phyloP scores from a whole-genome alignment of 2,888 invertebrate species.

The Pachliopta kotzebuea region DNA sequence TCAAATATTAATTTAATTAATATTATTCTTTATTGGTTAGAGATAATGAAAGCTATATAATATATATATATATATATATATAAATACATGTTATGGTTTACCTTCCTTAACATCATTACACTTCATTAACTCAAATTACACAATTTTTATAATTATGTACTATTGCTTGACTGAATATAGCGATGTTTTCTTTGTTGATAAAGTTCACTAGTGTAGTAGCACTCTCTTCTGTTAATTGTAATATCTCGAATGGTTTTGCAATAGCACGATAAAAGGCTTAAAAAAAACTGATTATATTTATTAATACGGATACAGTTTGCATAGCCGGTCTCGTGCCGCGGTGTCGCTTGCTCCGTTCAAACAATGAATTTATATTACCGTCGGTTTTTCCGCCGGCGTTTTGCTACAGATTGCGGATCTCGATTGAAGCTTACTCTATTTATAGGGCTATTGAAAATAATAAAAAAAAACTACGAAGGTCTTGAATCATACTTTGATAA shows the following conservation, averaged over 20 bases:
- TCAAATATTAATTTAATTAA: no score
- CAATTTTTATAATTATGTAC: no score
- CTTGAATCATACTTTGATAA: neutral
- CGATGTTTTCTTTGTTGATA: no score
- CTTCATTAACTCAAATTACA: no score
- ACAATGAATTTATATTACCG: constrained; percentile 41
- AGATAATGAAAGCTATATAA: no score
- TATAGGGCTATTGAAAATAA: constrained; percentile 13
- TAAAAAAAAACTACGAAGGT: neutral
- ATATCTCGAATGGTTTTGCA: neutral
- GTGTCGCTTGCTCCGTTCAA: constrained; percentile 29
- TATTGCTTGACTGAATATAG: no score
- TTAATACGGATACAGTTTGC: constrained; percentile 27
- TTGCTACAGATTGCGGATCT: constrained; percentile 29
- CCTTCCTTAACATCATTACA: no score
- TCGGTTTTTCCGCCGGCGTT: constrained; percentile 43
- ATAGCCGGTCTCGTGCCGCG: constrained; percentile 17
- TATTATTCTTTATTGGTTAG: no score
- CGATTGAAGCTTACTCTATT: constrained; percentile 16
- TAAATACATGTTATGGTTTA: no score
- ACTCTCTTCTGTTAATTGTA: no score
- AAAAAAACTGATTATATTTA: constrained; percentile 22
- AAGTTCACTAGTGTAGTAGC: no score
- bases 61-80: no score
- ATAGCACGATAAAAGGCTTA: neutral